Base-by-base conservation (phyloP, 1,140 invertebrate genomes). In the Meloidogyne floridensis region DNA sequence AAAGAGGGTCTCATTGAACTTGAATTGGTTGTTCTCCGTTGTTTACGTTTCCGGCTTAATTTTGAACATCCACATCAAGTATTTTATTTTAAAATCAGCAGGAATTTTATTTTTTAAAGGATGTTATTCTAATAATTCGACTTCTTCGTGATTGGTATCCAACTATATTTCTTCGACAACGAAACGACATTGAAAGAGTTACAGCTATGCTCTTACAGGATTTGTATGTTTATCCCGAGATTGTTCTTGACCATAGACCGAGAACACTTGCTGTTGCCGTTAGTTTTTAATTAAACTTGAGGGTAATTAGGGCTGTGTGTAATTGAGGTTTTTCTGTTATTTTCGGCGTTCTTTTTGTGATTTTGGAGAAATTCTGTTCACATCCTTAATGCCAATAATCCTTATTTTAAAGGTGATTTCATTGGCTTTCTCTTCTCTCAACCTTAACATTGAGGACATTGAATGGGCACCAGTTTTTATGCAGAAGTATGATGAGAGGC, bases 61-160 rank as follows among this genome's bases (percentile, higher is more conserved):
- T 83, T 83, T 74, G 82, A 83, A 56, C 82, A 83, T 47, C 82
- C 82, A 54, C 82, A 83, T 72, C 82, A 83, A 53, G 81, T 76
- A 32, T 32, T 80, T 15, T 81, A 56, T 81, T 59, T 32, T 15
- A 81, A 32, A 51, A 42, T 80, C 15, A 8, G 10, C 0, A 7
- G 0, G 5, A 11, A 15, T 8, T 54, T 43, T 32, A 32, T 32
- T 15, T 42, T 43, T 65, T 84, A 18, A 51, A 82, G 81, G 74
- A 83, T 51, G n/a, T 84, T 10, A 65, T 84, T 53, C 10, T 83
- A 15, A 84, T 83, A 80, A 20, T 83, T 7, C 53, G 74, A 3
- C 53, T 83, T 71, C 81, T 83, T 7, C 82, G 82, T 20, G 82
- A 83, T 42, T 82, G 81, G 81, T 81, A 81, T 47, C 80, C 81